A percentile compares a stretch with the other conserved stretches of the same genome.
Evolutionary conservation across 2,888 invertebrate genomes (phyloP).

Genomic region (Thecocarcelia acutangulata): DNA sequence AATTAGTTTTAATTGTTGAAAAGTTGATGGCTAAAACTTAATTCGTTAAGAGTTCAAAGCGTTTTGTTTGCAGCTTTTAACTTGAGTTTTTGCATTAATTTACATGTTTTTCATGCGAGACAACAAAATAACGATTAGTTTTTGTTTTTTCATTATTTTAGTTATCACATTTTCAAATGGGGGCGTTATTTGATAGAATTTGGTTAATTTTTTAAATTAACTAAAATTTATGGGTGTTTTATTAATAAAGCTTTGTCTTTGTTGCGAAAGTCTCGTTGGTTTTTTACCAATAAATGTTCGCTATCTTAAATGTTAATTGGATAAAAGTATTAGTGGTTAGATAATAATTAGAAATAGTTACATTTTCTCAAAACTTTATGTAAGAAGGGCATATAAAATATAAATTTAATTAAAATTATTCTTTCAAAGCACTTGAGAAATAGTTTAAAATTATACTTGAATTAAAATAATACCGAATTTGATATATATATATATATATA

Average conservation of each 20-base stretch:
- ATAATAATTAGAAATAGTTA: no score
- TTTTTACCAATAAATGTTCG: background rate
- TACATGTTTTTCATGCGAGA: constrained; percentile 23
- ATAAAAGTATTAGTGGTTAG: no score
- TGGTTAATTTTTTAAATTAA: constrained; percentile 15
- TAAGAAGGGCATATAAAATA: no score
- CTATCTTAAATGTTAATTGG: no score
- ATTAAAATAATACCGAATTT: no score
- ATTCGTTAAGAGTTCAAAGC: constrained; percentile 53
- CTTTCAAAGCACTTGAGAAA: no score
- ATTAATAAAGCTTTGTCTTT: constrained; percentile 25
- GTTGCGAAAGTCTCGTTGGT: background rate
- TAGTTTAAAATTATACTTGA: no score
- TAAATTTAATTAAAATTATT: no score
- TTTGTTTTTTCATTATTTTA: constrained; percentile 13
- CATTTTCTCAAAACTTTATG: no score
- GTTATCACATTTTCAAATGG: constrained; percentile 12
- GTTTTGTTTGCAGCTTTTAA: constrained; percentile 31
- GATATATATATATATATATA: no score
- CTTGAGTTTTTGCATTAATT: constrained; percentile 45
- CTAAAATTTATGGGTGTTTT: constrained; percentile 46
- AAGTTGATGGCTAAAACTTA: constrained; percentile 50
- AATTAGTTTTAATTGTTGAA: constrained; percentile 52
- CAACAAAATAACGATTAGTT: constrained; percentile 1
- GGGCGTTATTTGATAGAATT: constrained; percentile 47